A percentile compares a stretch with the other conserved stretches of the same genome.
Conservation (phyloP, 2,888 invertebrate genomes). For the Notodonta dromedarius region DNA sequence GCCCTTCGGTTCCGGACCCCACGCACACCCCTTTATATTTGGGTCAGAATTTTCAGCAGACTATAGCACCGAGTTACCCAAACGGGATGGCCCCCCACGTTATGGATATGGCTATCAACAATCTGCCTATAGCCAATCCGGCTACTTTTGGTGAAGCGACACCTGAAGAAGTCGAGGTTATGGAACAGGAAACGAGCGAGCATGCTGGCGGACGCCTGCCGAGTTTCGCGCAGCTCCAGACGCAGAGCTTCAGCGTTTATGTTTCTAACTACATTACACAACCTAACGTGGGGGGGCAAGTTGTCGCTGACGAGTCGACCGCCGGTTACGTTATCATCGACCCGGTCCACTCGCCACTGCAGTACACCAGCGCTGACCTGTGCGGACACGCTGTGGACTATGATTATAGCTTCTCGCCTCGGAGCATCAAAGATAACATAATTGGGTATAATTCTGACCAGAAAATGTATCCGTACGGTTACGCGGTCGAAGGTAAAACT, state of each 20-base stretch:
- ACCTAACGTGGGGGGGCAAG: conserved; percentile 92
- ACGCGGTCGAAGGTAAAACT: conserved; percentile 71
- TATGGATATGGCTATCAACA: conserved; percentile 90
- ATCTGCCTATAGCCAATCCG: conserved; percentile 88
- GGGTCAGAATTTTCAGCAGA: conserved; percentile 85
- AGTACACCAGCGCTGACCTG: conserved; percentile 66
- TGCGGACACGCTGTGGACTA: conserved; percentile 66
- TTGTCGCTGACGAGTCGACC: conserved; percentile 80
- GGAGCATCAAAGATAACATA: conserved; percentile 65
- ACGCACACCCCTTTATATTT: conserved; percentile 85
- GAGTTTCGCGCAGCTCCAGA: conserved; percentile 87
- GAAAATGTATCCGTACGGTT: conserved; percentile 69
- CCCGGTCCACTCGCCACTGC: conserved; percentile 67
- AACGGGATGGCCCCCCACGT: conserved; percentile 94
- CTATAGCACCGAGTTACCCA: conserved; percentile 89
- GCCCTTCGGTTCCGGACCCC: conserved; percentile 83
- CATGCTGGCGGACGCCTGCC: conserved; percentile 82
- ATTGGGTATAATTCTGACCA: conserved; percentile 67
- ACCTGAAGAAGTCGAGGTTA: conserved; percentile 77
- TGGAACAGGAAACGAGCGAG: conserved; percentile 76
- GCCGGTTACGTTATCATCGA: conserved; percentile 77
- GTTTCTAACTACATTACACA: conserved; percentile 84
- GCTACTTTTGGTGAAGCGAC: conserved; percentile 92
- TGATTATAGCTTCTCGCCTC: conserved; percentile 70
- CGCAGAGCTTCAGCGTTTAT: conserved; percentile 83